Evolutionary conservation across 2,797 vertebrate genomes (phyloP), one percentile per base, ranked within the genome.

Genomic region (Gallirallus australis): DNA sequence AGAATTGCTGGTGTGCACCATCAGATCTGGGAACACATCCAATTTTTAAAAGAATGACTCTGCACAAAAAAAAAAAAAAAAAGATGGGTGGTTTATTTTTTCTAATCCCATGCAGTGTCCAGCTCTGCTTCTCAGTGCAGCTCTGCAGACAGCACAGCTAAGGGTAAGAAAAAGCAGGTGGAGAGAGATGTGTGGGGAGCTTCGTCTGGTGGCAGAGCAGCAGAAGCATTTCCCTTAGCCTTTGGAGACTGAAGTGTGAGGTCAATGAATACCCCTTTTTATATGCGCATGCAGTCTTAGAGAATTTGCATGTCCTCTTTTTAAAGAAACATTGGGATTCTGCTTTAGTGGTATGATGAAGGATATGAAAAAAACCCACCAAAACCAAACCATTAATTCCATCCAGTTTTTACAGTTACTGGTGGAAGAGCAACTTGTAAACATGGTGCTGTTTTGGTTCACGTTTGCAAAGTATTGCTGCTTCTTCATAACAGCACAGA

Each of bases 401-500:
- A 53, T 70, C 35, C 33, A 18, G 18, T 77, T 91, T 79, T 85
- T 63, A 27, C 9, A 24, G 28, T 60, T 89, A 40, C 15, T 72
- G 25, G 8, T 91, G 24, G 42, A 90, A 94, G 54, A 90, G 14
- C 54, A 71, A 27, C 68, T 59, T 53, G 50, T 79, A 85, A 90
- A 77, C n/a, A 63, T 85, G 42, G 69, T 89, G 15, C 53, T 68
- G 18, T 86, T 93, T 92, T 86, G 65, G 19, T 81, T 96, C 59
- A 40, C 8, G 18, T 86, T 94, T 61, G 28, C 73, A 42, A 72
- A 81, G 52, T 23, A 70, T 60, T 64, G n/a, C 53, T 84, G 71
- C 37, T 82, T 31, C 95, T 83, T 42, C 65, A 42, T 28, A 89
- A 73, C 78, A 30, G 50, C 4, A 1, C 40, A 79, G 84, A 82